Evolutionary conservation across 2,113 vertebrate genomes (phyloP), one percentile per base, ranked within the genome.

Genomic region (Anarhynchus alexandrinus): DNA sequence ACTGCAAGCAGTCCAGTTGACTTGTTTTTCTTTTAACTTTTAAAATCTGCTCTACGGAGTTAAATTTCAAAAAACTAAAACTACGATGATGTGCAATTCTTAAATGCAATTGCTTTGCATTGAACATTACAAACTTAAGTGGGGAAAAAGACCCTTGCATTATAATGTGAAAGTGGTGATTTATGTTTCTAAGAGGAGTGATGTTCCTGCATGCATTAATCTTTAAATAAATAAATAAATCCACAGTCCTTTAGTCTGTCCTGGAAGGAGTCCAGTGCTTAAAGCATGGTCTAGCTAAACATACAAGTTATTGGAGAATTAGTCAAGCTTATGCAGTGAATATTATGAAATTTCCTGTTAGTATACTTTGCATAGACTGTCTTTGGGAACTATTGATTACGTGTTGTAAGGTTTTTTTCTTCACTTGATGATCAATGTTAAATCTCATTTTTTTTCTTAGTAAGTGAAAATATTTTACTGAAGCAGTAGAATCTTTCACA

Each of bases 221-320:
- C 26, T 85, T 79, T 11, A 13, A 25, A 49, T 22, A 49, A 49
- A 49, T 7, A 49, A 49, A 49, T 10, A 22, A 92, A 70, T 70
- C 34, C 47, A 10, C 8, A 19, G 64, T 58, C 43, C 25, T 82
- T 67, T 14, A 69, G 22, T 36, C 62, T 73, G 30, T 76, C 36
- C 21, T 86, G 51, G 73, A 81, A 96, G 82, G 71, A 94, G 93
- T 94, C 82, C 65, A 40, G 25, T 82, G 38, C 91, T 96, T 90
- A 74, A 93, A 85, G 58, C 36, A 10, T 74, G 71, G 29, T 72
- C 67, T 67, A 40, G 42, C 36, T 87, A 76, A 91, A 90, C 14
- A 34, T 77, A 57, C 30, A 82, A 64, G 38, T 81, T 71, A 64
- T 3, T 84, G 43, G 77, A 91, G 23, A 82, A 61, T 78, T 93